Conservation (phyloP, 2,113 vertebrate species). For the Hippoglossus stenolepis region DNA sequence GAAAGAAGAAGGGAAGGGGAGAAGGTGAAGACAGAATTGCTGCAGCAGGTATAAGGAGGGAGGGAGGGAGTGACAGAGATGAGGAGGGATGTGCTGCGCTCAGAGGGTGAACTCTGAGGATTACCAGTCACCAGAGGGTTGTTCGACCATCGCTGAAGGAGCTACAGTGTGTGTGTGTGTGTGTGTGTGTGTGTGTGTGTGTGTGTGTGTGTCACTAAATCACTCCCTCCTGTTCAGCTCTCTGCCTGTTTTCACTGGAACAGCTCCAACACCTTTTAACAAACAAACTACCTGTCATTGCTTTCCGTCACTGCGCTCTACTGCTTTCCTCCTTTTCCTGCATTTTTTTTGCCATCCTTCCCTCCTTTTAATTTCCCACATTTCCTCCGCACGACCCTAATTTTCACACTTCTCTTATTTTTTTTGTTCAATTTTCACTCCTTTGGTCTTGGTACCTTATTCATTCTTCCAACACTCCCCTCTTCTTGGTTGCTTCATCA, state of each 20-base stretch:
- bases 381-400: too few species aligned
- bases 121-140: conserved; percentile 38
- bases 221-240: conserved; percentile 33
- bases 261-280: conserved; percentile 44
- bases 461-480: too few species aligned
- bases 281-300: conserved; percentile 27
- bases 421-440: too few species aligned
- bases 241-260: conserved; percentile 42
- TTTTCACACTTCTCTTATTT: too few species aligned
- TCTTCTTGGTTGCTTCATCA: too few species aligned
- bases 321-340: background rate
- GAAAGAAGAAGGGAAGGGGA: conserved; percentile 7
- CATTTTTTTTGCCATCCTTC: background rate
- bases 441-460: too few species aligned
- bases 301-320: background rate
- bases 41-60: background rate
- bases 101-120: conserved; percentile 40
- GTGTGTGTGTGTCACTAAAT: conserved; percentile 28
- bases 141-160: background rate
- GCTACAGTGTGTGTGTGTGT: background rate
- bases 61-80: background rate
- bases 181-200: conserved; percentile 9
- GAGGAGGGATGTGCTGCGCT: conserved; percentile 14
- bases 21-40: background rate
- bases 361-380: background rate